Conservation (phyloP, 2,113 vertebrate species). For the Cygnus buccinator region DNA sequence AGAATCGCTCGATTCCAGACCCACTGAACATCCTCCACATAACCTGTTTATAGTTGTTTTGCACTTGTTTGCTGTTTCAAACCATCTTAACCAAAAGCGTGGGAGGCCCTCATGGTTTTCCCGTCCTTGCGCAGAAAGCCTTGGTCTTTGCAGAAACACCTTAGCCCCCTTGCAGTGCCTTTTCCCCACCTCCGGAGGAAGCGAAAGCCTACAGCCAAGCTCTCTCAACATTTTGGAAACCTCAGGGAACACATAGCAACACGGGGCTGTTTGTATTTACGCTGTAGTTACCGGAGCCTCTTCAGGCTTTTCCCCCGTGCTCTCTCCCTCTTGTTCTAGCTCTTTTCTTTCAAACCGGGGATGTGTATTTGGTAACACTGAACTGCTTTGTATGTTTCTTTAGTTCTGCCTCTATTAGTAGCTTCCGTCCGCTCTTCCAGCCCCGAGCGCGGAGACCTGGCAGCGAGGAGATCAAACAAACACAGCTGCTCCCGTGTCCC, state of each 20-base stretch:
- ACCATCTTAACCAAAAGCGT: neutral
- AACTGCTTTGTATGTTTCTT: constrained; percentile 45
- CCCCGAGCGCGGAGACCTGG: constrained; percentile 40
- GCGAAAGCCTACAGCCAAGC: neutral
- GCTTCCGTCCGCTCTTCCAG: constrained; percentile 55
- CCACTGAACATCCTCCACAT: neutral
- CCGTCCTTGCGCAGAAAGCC: neutral
- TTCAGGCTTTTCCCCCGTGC: neutral
- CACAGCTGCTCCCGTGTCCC: constrained; percentile 70
- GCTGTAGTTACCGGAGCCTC: neutral
- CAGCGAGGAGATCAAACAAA: constrained; percentile 74
- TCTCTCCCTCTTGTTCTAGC: neutral
- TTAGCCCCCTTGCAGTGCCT: neutral
- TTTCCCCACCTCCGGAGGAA: neutral
- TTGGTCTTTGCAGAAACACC: neutral
- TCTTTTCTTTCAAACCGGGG: neutral
- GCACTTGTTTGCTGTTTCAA: neutral
- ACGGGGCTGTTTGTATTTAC: neutral
- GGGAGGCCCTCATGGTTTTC: neutral
- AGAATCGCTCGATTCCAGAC: neutral
- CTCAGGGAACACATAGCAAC: neutral
- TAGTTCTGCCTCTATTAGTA: constrained; percentile 66
- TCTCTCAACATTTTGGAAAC: constrained; percentile 15
- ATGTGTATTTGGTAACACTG: constrained; percentile 14
- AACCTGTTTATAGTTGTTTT: constrained; percentile 7